These are phyloP conservation scores for Cephus nigrinus DNA, from an alignment of 2,888 invertebrate genomes.

Conservation along the genomic window DNA sequence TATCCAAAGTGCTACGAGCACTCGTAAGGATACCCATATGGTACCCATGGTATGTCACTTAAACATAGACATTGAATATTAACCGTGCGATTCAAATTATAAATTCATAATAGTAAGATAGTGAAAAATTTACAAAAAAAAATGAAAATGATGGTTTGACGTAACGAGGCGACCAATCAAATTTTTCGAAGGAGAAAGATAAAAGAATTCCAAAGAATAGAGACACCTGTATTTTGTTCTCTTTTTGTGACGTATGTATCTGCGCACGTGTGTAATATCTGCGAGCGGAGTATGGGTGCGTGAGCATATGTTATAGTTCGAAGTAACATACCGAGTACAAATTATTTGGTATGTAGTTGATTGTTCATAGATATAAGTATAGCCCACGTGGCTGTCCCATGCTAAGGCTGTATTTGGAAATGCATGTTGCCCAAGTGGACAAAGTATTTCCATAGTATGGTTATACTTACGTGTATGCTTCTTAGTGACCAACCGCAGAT, in stretches of 20 bases:
- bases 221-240: not conserved
- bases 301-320: not conserved
- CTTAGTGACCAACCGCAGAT: too few species aligned
- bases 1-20: not conserved
- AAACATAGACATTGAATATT: not conserved
- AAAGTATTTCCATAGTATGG: too few species aligned
- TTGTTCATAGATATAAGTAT: too few species aligned
- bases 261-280: not conserved
- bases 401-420: too few species aligned
- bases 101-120: not conserved
- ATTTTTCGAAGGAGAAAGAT: not conserved
- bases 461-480: too few species aligned
- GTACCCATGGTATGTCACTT: not conserved
- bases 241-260: not conserved
- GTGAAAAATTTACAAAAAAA: not conserved
- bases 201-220: not conserved
- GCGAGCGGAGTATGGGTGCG: not conserved
- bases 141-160: not conserved
- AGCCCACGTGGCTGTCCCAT: too few species aligned
- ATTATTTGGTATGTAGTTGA: too few species aligned
- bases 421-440: too few species aligned
- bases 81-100: not conserved
- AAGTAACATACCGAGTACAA: not conserved
- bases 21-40: not conserved
- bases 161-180: not conserved